Base-by-base conservation (phyloP, 2,113 vertebrate species). In the Amblyornis subalaris region DNA sequence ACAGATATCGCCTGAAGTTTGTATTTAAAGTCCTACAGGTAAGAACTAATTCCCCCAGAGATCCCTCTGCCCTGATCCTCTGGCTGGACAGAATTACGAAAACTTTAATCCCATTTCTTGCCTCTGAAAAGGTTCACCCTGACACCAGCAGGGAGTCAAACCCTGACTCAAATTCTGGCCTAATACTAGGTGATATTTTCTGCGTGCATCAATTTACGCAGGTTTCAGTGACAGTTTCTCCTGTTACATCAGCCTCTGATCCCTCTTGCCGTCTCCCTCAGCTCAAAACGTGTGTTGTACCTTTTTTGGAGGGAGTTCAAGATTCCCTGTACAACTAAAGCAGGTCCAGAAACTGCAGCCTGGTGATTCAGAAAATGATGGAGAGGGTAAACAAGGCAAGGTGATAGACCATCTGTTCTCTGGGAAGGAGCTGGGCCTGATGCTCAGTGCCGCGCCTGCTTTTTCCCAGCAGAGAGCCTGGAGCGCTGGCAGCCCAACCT, bases 381-480 rank as follows among this genome's bases (percentile, higher is more conserved):
- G 80, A 95, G 77, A 94, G 64, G 45, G 28, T 82, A 77, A 83
- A 55, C 55, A 89, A 87, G 55, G 57, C 76, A 85, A 91, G 73
- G 66, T 42, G 80, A 94, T 36, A 20, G 25, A 50, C 80, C 96
- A 93, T 94, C 96, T 95, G 95, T 74, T 96, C 76, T 66, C 79
- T 61, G 61, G n/a, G 50, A 91, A 78, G 69, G 66, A 58, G 61
- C 78, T 24, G 57, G 53, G 25, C 36, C 62, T 7, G 70, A 21
- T 4, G 33, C 86, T 81, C 51, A 8, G 36, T 22, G 31, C 23
- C 18, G 0, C 0, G 4, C 62, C 77, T 74, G 90, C 45, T 58
- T 55, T 73, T 42, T 72, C 84, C 71, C 89, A 94, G 78, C 69
- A 74, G 83, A 91, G 48, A 93, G 67, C 50, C 11, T 14, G 24